Conservation (phyloP, 2,797 vertebrate genomes). For the Acrocephalus scirpaceus region DNA sequence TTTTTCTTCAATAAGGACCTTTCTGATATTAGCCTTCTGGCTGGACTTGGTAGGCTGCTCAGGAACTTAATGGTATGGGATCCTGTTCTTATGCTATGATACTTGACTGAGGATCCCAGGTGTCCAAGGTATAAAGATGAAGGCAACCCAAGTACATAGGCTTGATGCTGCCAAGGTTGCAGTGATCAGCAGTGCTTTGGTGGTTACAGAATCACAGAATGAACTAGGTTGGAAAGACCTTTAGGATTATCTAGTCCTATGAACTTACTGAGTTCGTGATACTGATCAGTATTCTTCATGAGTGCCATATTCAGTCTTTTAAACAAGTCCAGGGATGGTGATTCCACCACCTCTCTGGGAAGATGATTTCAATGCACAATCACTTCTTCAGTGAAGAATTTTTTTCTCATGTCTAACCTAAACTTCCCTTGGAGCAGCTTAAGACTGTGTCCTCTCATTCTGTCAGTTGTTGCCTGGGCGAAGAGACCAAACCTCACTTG, state of each 20-base stretch:
- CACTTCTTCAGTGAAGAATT: not conserved
- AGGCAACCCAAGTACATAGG: not conserved
- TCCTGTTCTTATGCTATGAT: not conserved
- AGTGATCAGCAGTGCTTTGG: not conserved
- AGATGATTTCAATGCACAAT: not conserved
- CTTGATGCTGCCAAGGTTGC: not conserved
- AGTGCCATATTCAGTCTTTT: not conserved
- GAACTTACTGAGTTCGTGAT: not conserved
- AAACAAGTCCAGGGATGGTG: not conserved
- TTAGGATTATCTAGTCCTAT: not conserved
- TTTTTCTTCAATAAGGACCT: not conserved
- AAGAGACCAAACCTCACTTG: no score
- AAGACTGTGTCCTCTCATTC: not conserved
- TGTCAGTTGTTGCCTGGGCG: not conserved
- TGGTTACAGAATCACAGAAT: not conserved
- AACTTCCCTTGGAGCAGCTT: not conserved
- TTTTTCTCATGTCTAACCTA: not conserved
- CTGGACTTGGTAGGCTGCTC: not conserved
- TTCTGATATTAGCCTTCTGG: not conserved
- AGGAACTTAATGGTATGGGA: not conserved
- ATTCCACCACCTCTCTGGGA: not conserved
- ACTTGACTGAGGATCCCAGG: not conserved
- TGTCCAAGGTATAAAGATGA: not conserved
- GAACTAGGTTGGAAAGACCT: not conserved
- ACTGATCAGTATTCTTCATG: no score